phyloP scores from a whole-genome alignment of 1,140 invertebrate species.

The Drosophila paulistorum region DNA sequence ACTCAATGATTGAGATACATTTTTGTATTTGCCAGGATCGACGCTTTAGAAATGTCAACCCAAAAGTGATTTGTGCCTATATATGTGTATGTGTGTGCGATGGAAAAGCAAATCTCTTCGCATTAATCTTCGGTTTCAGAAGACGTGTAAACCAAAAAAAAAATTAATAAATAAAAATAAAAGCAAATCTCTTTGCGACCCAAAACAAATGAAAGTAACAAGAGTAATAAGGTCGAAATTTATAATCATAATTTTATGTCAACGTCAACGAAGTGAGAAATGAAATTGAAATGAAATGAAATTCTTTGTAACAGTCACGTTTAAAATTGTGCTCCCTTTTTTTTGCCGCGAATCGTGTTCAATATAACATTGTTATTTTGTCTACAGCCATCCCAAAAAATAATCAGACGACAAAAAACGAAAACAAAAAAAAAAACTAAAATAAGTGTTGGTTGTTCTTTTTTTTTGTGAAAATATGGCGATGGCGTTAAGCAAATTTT shows the following conservation, averaged over 20 bases:
- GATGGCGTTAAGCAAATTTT: slow-evolving; percentile 68
- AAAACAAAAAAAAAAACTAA: slow-evolving; percentile 14
- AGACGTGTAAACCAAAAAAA: background rate
- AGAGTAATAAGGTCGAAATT: slow-evolving; percentile 80
- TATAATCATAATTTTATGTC: slow-evolving; percentile 78
- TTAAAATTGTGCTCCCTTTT: slow-evolving; percentile 71
- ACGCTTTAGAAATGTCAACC: background rate
- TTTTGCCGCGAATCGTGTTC: slow-evolving; percentile 49
- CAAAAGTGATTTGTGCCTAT: background rate
- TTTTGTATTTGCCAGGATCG: slow-evolving; percentile 19
- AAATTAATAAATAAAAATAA: no score
- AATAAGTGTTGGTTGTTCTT: slow-evolving; percentile 28
- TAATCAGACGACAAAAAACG: background rate
- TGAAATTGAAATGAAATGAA: slow-evolving; percentile 73
- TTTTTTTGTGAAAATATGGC: slow-evolving; percentile 55
- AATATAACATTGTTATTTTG: slow-evolving; percentile 54
- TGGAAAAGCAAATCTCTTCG: no score
- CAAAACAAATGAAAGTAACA: slow-evolving; percentile 75
- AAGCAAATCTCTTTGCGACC: slow-evolving; percentile 23
- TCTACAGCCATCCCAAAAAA: slow-evolving; percentile 23
- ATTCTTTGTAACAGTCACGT: slow-evolving; percentile 78
- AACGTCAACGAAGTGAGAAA: slow-evolving; percentile 58
- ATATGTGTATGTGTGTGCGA: background rate
- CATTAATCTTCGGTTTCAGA: background rate
- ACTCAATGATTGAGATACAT: background rate